Base-by-base conservation (phyloP, 2,113 vertebrate species). In the Smithornis capensis region DNA sequence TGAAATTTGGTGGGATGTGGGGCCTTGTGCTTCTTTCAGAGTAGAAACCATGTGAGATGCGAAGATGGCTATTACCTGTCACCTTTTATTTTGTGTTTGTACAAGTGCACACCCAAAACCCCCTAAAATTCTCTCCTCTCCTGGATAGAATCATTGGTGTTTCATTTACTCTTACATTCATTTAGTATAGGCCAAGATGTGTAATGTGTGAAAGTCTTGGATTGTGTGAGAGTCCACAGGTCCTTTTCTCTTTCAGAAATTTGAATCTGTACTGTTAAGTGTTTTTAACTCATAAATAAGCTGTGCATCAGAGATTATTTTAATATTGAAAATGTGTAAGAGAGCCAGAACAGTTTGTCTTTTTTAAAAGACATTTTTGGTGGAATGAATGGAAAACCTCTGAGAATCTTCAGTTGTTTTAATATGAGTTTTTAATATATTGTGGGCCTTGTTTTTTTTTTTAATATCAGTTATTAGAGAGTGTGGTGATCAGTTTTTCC, bases 401-500 rank as follows among this genome's bases (percentile, higher is more conserved):
- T 31, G 37, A 55, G 16, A 60, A 7, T 31, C 18, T 76, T 85
- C 37, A 24, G 8, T 60, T 22, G 21, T 59, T 56, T 74, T 86
- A 23, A 7, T 44, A 35, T 24, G 0, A 16, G 3, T 76, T 79
- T 87, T 63, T 9, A 56, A 28, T 64, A 12, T 19, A 35, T 40
- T 10, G 3, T 37, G 23, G 3, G 9, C 1, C 24, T 17, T 40
- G 2, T 5, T 7, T n/a, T 11, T 17, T 42, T 18, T 74, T 47
- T 24, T 0, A 9, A 7, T 70, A 42, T 10, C 8, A 18, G 7
- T 37, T 67, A 42, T 25, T 42, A 12, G 23, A 64, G 38, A 53
- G 17, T 25, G 5, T 71, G 65, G 64, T 16, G 14, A 35, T 35
- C 9, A 9, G n/a, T 83, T 83, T 91, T 92, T 76, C 25, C 42